Conservation (phyloP, 2,888 invertebrate species). For the Lordiphosa andalusiaca region DNA sequence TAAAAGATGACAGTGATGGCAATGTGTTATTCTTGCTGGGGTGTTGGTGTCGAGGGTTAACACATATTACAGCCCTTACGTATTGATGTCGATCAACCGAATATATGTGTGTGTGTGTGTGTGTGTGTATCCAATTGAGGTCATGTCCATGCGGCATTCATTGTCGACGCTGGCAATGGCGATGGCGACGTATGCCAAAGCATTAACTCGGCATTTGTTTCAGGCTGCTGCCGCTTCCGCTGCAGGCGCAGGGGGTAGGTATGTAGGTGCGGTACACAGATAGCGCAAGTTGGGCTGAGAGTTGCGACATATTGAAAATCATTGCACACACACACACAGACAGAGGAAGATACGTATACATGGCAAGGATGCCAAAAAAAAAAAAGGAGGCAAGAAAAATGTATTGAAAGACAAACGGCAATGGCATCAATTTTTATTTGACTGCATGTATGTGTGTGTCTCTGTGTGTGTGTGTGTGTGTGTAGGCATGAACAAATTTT, state of each 20-base stretch:
- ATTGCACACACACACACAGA: slow-evolving; percentile 50
- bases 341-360: slow-evolving; percentile 1
- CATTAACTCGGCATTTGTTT: slow-evolving; percentile 74
- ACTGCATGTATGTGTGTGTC: slow-evolving; percentile 14
- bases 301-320: slow-evolving; percentile 74
- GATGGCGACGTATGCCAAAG: slow-evolving; percentile 47
- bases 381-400: slow-evolving; percentile 26
- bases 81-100: slow-evolving; percentile 73
- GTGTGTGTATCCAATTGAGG: slow-evolving; percentile 60
- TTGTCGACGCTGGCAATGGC: slow-evolving; percentile 50
- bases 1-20: slow-evolving; percentile 69
- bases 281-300: slow-evolving; percentile 51
- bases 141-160: slow-evolving; percentile 75
- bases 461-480: slow-evolving; percentile 9
- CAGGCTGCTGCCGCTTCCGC: slow-evolving; percentile 44
- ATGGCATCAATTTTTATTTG: slow-evolving; percentile 70
- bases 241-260: slow-evolving; percentile 23
- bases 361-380: slow-evolving; percentile 14
- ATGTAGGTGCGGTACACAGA: slow-evolving; percentile 34
- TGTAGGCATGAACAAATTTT: slow-evolving; percentile 54
- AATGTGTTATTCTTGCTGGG: slow-evolving; percentile 51
- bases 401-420: slow-evolving; percentile 72
- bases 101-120: slow-evolving; percentile 29
- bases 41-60: slow-evolving; percentile 32
- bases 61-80: slow-evolving; percentile 59